Percentiles rank a stretch among this genome's conserved stretches.
These are phyloP conservation scores for Erethizon dorsatum DNA, from an alignment of 2,797 vertebrate genomes.

Conservation along the genomic window DNA sequence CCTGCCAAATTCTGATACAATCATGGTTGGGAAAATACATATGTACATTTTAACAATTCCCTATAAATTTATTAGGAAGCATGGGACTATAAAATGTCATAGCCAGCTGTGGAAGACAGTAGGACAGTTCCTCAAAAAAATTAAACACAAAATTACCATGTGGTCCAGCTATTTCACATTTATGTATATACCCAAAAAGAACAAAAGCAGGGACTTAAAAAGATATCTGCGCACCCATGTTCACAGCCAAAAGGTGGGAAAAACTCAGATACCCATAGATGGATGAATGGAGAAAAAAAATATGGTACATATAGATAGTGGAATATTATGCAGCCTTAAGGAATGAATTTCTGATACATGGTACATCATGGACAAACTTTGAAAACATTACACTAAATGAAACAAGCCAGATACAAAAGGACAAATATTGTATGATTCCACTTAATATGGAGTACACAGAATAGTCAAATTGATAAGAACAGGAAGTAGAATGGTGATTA, in stretches of 20 bases:
- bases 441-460: neutral
- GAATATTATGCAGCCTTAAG: neutral
- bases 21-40: slow-evolving; percentile 2
- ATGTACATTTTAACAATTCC: neutral
- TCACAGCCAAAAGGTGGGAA: neutral
- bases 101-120: neutral
- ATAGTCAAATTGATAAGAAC: neutral
- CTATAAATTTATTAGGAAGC: slow-evolving; percentile 25
- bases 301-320: neutral
- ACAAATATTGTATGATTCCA: neutral
- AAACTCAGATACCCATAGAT: neutral
- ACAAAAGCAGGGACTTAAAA: neutral
- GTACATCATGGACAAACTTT: neutral
- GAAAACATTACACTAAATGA: slow-evolving; percentile 19
- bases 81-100: neutral
- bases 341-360: slow-evolving; percentile 17
- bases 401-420: slow-evolving; percentile 10
- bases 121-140: neutral
- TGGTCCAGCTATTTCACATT: neutral
- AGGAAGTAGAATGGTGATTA: neutral
- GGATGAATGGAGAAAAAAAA: slow-evolving; percentile 13
- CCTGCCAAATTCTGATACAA: slow-evolving; percentile 37
- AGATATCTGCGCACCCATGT: neutral
- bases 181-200: neutral
- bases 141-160: slow-evolving; percentile 33